Base-by-base conservation (phyloP, 2,797 vertebrate genomes). In the Sandelia bainsii region DNA sequence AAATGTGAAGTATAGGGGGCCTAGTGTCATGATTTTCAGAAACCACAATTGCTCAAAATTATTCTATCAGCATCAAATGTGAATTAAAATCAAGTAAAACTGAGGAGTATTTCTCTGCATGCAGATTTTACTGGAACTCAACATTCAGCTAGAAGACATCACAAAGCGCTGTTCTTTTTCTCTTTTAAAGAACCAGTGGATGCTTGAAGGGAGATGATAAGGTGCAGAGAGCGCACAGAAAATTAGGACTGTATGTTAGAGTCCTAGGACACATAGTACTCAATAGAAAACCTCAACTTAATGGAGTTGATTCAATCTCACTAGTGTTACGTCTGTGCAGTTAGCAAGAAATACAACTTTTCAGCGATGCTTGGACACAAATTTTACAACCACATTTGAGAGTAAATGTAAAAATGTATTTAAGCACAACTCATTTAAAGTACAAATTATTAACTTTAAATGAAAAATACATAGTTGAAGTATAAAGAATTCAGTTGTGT, bases 101-200 rank as follows among this genome's bases (percentile, higher is more conserved):
- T 1, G 23, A 56, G 34, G 58, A 58, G 72, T 56, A 8, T 61
- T 66, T 37, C 51, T 39, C 62, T 69, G 62, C 73, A 75, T 81
- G 72, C 61, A 68, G 56, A 77, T 78, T 75, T 64, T 4, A n/a
- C 53, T 54, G 60, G 37, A 42, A 53, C 69, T 62, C 49, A 46
- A 19, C 45, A 46, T 23, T 61, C 29, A 6, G 63, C 53, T 27
- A 11, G 22, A 53, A 70, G 60, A 60, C n/a, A 23, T 40, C 32
- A 60, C 60, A 66, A 72, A 74, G 42, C 71, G 70, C 52, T 75
- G 78, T 74, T 75, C 51, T 62, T 70, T 69, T 59, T 53, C 62
- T 56, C 79, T 74, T 42, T 75, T 39, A 11, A 57, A 77, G 65
- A 80, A 66, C 7, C 60, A 32, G 29, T 19, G 34, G 48, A n/a